Base-by-base conservation (phyloP, 2,113 vertebrate species). In the Neolamprologus brichardi region DNA sequence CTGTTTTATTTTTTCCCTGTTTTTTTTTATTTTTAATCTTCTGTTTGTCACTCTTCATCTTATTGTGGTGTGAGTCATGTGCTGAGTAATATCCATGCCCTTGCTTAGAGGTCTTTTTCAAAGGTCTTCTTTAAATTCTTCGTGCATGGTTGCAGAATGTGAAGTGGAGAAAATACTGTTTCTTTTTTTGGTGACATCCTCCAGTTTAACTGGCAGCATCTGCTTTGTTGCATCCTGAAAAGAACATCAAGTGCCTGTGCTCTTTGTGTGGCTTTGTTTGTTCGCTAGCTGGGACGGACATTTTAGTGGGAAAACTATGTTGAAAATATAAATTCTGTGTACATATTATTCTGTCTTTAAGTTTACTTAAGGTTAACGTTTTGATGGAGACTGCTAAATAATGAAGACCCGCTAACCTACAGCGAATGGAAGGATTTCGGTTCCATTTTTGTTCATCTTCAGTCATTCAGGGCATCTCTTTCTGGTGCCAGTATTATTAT, bases 171-270 rank as follows among this genome's bases (percentile, higher is more conserved):
- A 87, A 84, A 28, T 8, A n/a, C 28, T 3, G 3, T 84, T 72
- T 82, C 37, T 54, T 37, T 83, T 83, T 84, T 89, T 82, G 75
- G 81, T 88, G 88, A 82, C 83, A 37, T 85, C 64, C 17, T 75
- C 23, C 34, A 20, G 58, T 67, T 70, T 85, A 58, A 86, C 67
- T 80, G 82, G 86, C 89, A 90, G 83, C 86, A 82, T 91, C 51
- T 7, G 64, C 88, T 91, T 89, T 87, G 81, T 91, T 46, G 86
- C 89, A 89, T 90, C 84, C 84, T 67, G 87, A 87, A 81, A 81
- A 86, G 82, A 94, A 93, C 84, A 89, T 93, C 86, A 94, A 94
- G 94, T 94, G 93, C 94, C 94, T 94, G 93, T 89, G 89, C 88
- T 89, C 56, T 84, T 39, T 80, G 60, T 91, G 91, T 81, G 53